Evolutionary conservation across 2,888 invertebrate species (phyloP).

Genomic region (Drosophila fulvimacula): DNA sequence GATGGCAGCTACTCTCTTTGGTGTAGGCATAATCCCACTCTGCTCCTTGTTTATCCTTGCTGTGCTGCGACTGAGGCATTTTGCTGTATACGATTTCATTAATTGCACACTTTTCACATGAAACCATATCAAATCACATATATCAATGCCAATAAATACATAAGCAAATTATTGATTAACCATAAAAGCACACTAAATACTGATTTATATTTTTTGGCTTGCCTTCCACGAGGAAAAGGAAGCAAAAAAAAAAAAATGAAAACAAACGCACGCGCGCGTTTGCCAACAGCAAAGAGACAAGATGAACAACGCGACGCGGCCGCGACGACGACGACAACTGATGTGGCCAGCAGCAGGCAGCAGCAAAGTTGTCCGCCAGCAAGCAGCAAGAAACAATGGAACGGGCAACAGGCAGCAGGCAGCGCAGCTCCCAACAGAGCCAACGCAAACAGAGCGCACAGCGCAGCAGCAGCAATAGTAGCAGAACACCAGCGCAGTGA

Average conservation of each 20-base stretch:
- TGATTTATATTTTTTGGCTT: conserved; percentile 20
- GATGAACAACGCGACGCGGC: conserved; percentile 60
- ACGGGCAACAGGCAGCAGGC: conserved; percentile 14
- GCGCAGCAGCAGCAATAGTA: conserved; percentile 54
- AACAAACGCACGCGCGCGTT: conserved; percentile 23
- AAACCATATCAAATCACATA: conserved; percentile 11
- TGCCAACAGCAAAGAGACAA: conserved; percentile 34
- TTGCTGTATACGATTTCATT: conserved; percentile 25
- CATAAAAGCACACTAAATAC: conserved; percentile 34
- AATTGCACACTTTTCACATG: conserved; percentile 28
- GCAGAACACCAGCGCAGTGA: conserved; percentile 28
- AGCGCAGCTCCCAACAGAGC: conserved; percentile 17
- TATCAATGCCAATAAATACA: conserved; percentile 10
- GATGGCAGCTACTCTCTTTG: conserved; percentile 72
- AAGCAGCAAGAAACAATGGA: conserved; percentile 33
- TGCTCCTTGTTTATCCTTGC: conserved; percentile 40
- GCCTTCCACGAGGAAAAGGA: background rate
- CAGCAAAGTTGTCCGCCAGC: conserved; percentile 44
- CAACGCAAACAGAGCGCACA: conserved; percentile 48
- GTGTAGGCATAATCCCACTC: conserved; percentile 40
- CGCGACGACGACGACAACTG: conserved; percentile 55
- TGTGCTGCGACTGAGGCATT: conserved; percentile 35
- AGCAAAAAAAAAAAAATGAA: background rate
- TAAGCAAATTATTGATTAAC: conserved; percentile 23
- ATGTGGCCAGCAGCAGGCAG: conserved; percentile 42